Conservation (phyloP, 2,888 invertebrate species). For the Glaucopsyche alexis region DNA sequence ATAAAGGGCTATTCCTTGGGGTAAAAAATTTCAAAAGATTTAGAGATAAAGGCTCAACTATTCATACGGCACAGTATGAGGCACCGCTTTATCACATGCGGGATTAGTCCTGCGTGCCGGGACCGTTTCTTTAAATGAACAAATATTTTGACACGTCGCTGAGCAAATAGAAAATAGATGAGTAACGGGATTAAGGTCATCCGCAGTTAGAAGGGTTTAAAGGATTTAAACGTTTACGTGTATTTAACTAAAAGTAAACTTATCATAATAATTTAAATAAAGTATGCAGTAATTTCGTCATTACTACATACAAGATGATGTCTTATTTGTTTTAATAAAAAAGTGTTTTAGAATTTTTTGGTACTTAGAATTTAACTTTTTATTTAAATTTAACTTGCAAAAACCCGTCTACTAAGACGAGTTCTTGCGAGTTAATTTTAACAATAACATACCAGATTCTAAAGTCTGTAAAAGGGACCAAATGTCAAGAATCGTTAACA, state of each 20-base stretch:
- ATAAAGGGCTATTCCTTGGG: slow-evolving; percentile 60
- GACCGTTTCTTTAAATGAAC: slow-evolving; percentile 58
- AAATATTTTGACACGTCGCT: slow-evolving; percentile 73
- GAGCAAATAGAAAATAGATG: slow-evolving; percentile 59
- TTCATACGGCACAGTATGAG: slow-evolving; percentile 63
- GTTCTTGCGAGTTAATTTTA: too few species aligned
- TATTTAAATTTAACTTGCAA: too few species aligned
- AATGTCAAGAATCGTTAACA: too few species aligned
- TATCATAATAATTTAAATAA: not conserved
- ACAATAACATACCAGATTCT: too few species aligned
- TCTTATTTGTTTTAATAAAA: too few species aligned
- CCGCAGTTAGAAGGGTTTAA: slow-evolving; percentile 29
- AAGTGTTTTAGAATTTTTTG: too few species aligned
- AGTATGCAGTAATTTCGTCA: not conserved
- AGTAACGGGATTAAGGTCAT: slow-evolving; percentile 59
- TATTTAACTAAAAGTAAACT: slow-evolving; percentile 8
- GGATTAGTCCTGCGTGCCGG: slow-evolving; percentile 67
- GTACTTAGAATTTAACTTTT: too few species aligned
- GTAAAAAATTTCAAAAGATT: slow-evolving; percentile 59
- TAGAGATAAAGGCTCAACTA: slow-evolving; percentile 70
- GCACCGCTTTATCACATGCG: slow-evolving; percentile 76
- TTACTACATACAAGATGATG: not conserved
- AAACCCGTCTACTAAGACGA: too few species aligned
- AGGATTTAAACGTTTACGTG: slow-evolving; percentile 14
- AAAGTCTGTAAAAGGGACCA: too few species aligned